Conservation (phyloP, 2,113 vertebrate genomes). For the Macrotus californicus region DNA sequence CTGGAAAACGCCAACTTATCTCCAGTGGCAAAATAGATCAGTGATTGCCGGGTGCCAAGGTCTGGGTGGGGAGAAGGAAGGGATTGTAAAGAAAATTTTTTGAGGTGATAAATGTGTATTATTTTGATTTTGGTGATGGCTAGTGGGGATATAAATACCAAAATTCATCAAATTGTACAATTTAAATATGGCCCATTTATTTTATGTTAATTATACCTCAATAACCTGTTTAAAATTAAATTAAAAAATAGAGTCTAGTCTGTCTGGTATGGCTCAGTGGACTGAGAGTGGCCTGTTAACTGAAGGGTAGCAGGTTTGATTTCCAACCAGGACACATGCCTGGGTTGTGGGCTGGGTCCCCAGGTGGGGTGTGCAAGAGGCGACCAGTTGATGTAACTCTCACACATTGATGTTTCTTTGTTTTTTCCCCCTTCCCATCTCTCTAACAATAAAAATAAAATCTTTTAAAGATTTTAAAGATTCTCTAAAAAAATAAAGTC, state of each 20-base stretch:
- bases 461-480: neutral
- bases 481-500: neutral
- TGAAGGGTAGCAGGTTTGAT: too few relatives aligned
- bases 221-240: neutral
- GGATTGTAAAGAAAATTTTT: neutral
- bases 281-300: too few relatives aligned
- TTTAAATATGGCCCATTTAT: neutral
- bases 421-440: too few relatives aligned
- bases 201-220: neutral
- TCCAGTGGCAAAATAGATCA: neutral
- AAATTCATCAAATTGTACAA: neutral
- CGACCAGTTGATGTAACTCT: too few relatives aligned
- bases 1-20: neutral
- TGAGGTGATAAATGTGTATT: neutral
- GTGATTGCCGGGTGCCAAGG: neutral
- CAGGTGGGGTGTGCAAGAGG: too few relatives aligned
- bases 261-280: too few relatives aligned
- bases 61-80: neutral
- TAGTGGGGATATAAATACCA: neutral
- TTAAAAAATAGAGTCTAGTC: neutral
- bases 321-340: too few relatives aligned
- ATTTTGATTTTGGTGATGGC: neutral
- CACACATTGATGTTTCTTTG: too few relatives aligned
- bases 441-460: neutral
- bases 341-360: too few relatives aligned